phyloP scores from a whole-genome alignment of 2,113 vertebrate genomes.

The Crotalus viridis region DNA sequence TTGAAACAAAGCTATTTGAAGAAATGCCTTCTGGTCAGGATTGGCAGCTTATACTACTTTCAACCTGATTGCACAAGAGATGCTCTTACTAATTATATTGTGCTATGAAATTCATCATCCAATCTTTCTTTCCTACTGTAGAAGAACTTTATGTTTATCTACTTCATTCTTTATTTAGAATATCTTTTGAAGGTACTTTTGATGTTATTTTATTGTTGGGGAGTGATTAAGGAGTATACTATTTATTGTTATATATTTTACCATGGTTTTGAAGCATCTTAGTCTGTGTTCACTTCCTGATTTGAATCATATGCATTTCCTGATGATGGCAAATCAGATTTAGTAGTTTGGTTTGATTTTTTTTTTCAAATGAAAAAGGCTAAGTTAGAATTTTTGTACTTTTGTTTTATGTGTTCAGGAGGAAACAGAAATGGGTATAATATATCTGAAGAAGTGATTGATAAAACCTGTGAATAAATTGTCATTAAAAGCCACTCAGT shows the following conservation, averaged over 20 bases:
- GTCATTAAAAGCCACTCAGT: not conserved
- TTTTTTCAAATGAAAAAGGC: no score
- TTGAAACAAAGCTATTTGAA: not conserved
- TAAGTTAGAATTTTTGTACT: not conserved
- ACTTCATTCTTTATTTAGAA: not conserved
- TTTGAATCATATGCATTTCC: not conserved
- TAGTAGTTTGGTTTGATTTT: not conserved
- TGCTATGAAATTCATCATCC: not conserved
- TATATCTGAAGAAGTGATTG: constrained; percentile 6
- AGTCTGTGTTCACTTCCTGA: not conserved
- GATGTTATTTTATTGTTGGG: not conserved
- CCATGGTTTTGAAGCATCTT: not conserved
- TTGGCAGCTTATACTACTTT: not conserved
- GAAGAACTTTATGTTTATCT: not conserved
- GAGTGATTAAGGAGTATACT: not conserved
- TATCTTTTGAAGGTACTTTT: not conserved
- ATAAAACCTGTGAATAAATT: constrained; percentile 5
- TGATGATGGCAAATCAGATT: not conserved
- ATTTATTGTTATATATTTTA: not conserved
- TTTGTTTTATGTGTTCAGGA: not conserved
- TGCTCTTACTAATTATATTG: not conserved
- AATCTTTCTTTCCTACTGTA: not conserved
- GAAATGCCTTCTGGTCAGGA: not conserved
- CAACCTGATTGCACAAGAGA: not conserved
- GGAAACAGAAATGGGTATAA: not conserved